Conservation (phyloP, 2,797 vertebrate genomes). For the Sarcoramphus papa region DNA sequence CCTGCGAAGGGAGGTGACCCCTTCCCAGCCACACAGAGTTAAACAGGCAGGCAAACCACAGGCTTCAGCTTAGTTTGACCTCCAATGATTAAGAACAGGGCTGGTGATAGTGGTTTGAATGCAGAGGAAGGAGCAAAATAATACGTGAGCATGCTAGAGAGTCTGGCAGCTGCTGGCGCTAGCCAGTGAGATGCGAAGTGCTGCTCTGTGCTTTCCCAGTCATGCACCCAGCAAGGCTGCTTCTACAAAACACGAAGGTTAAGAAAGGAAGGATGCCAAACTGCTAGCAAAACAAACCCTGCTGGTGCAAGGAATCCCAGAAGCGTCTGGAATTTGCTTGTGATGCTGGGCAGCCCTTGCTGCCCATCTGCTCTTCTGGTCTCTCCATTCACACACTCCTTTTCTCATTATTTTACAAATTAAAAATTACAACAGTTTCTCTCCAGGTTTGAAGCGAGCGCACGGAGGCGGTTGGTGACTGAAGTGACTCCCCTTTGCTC, state of each 20-base stretch:
- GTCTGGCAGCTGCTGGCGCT: neutral
- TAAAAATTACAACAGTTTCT: neutral
- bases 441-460: neutral
- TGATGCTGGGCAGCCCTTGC: constrained; percentile 13
- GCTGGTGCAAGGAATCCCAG: constrained; percentile 39
- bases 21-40: neutral
- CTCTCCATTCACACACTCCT: neutral
- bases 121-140: neutral
- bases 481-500: neutral
- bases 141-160: neutral
- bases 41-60: neutral
- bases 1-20: neutral
- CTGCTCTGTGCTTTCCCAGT: neutral
- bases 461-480: neutral
- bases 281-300: constrained; percentile 23
- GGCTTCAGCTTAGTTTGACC: neutral
- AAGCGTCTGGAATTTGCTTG: constrained; percentile 28
- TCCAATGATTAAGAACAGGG: neutral
- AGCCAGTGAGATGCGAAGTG: neutral
- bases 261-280: constrained; percentile 37
- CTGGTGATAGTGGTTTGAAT: neutral
- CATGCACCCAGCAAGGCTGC: neutral
- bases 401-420: neutral
- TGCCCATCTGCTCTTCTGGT: constrained; percentile 1
- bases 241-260: neutral